Conservation (phyloP, 1,140 invertebrate species). For the Drosophila orosa region DNA sequence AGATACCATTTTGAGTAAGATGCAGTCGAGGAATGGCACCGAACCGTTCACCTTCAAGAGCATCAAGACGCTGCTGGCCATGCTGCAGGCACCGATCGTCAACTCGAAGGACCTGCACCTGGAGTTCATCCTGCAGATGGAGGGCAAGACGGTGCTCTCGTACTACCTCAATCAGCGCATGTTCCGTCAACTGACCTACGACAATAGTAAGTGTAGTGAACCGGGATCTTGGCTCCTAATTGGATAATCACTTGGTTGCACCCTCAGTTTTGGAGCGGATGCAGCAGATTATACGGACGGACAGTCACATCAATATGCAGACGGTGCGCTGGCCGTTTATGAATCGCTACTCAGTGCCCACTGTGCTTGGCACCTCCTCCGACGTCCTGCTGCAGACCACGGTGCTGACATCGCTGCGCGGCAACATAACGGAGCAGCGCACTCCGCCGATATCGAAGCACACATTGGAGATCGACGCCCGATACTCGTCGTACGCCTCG, state of each 20-base stretch:
- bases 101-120: conserved; percentile 85
- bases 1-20: conserved; percentile 75
- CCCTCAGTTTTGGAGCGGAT: conserved; percentile 66
- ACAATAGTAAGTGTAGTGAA: conserved; percentile 73
- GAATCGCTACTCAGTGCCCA: conserved; percentile 85
- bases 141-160: conserved; percentile 86
- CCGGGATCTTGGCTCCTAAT: neutral
- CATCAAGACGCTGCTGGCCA: conserved; percentile 85
- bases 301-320: conserved; percentile 82
- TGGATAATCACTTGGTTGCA: neutral
- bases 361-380: conserved; percentile 86
- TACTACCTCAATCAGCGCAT: conserved; percentile 86
- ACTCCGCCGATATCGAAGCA: conserved; percentile 81
- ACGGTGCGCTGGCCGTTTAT: conserved; percentile 82
- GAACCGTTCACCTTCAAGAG: conserved; percentile 84
- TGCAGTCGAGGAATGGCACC: conserved; percentile 80
- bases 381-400: conserved; percentile 85
- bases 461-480: conserved; percentile 86
- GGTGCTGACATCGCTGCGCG: conserved; percentile 86
- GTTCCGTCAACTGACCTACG: conserved; percentile 84
- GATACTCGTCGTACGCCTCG: conserved; percentile 86
- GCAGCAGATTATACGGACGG: conserved; percentile 64
- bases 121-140: conserved; percentile 86
- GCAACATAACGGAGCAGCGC: conserved; percentile 85
- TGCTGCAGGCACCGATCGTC: conserved; percentile 85